Conservation (phyloP, 2,113 vertebrate genomes). For the Zosterops borbonicus region DNA sequence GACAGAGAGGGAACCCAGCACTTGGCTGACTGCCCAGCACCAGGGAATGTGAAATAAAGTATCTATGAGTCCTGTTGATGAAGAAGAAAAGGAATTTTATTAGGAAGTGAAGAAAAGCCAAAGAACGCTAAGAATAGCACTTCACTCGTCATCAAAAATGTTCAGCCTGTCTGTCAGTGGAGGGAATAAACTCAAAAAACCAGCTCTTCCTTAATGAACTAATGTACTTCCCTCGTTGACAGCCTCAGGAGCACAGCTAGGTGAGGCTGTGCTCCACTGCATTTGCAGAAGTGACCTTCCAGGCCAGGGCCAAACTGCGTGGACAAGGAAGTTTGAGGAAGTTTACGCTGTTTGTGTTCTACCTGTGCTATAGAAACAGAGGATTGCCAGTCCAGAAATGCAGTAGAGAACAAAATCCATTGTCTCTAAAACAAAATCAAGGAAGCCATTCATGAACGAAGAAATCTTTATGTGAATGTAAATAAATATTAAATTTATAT, state of each 20-base stretch:
- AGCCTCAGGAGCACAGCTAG: rapidly evolving
- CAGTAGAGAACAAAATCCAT: neutral
- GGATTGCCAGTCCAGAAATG: neutral
- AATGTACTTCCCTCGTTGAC: neutral
- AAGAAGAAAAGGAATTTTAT: neutral
- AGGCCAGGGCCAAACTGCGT: neutral
- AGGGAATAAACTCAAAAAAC: neutral
- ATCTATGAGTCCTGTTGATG: neutral
- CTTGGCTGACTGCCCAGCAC: neutral
- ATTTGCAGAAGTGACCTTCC: neutral
- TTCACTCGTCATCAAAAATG: neutral
- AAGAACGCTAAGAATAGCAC: neutral
- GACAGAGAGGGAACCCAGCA: neutral
- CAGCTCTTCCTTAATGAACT: neutral
- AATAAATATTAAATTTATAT: neutral
- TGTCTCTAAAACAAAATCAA: neutral
- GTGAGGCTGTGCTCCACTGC: neutral
- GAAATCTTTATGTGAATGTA: neutral
- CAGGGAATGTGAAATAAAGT: neutral
- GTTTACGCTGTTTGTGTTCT: neutral
- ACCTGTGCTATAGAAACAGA: neutral
- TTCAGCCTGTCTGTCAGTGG: neutral
- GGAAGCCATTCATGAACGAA: neutral
- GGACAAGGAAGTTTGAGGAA: neutral
- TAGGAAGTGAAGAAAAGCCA: conserved; percentile 11